These are phyloP conservation scores for Scaptomyza reducta DNA, from an alignment of 2,888 invertebrate species.

Conservation along the genomic window DNA sequence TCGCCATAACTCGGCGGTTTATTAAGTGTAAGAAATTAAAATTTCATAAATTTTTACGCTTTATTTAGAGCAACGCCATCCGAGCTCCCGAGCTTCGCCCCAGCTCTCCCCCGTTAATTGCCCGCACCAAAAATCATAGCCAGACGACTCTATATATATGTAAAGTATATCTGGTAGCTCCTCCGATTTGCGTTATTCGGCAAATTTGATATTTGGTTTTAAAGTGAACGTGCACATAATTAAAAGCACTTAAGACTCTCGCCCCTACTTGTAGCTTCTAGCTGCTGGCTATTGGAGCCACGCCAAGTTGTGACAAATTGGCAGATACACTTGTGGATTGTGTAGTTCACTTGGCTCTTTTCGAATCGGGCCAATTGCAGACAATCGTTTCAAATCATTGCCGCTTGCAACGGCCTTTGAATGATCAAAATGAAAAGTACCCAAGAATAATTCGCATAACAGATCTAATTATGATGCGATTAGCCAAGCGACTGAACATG, in stretches of 20 bases:
- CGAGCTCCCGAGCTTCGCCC: conserved; percentile 5
- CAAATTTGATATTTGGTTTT: conserved; percentile 70
- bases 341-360: conserved; percentile 21
- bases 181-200: conserved; percentile 69
- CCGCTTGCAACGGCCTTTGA: conserved; percentile 16
- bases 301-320: conserved; percentile 56
- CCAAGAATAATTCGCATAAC: conserved; percentile 2
- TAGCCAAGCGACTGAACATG: neutral
- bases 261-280: conserved; percentile 15
- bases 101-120: conserved; percentile 44
- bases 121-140: conserved; percentile 21
- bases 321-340: conserved; percentile 51
- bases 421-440: conserved; percentile 11
- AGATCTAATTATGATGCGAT: conserved; percentile 2
- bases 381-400: conserved; percentile 18
- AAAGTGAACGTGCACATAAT: conserved; percentile 79
- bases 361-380: conserved; percentile 45
- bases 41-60: conserved; percentile 77
- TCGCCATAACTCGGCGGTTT: conserved; percentile 67
- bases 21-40: conserved; percentile 76
- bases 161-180: neutral
- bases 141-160: neutral
- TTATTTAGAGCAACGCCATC: conserved; percentile 67
- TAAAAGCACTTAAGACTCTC: conserved; percentile 74
- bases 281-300: conserved; percentile 45